A percentile compares a stretch with the other conserved stretches of the same genome.
phyloP scores from a whole-genome alignment of 2,888 invertebrate genomes.

The Eupithecia inturbata region DNA sequence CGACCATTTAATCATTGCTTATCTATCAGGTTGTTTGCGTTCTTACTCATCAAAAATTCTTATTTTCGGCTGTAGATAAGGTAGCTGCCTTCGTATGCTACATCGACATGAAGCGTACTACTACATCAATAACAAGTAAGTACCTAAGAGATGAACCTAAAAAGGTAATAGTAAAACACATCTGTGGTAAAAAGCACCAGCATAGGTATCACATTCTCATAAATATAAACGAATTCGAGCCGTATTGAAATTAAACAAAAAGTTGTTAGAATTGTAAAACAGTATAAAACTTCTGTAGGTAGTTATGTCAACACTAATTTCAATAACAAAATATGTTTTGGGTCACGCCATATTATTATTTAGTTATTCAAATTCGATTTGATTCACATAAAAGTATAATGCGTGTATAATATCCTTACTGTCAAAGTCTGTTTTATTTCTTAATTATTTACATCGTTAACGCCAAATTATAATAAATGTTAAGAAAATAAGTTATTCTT shows the following conservation, averaged over 20 bases:
- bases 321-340: conserved; percentile 43
- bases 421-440: conserved; percentile 26
- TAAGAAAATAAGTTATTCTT: neutral
- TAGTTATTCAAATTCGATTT: conserved; percentile 47
- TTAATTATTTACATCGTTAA: conserved; percentile 23
- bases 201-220: neutral
- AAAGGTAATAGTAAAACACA: neutral
- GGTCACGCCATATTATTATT: conserved; percentile 41
- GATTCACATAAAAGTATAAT: conserved; percentile 50
- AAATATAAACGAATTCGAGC: conserved; percentile 42
- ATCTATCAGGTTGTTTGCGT: no score
- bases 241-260: conserved; percentile 40
- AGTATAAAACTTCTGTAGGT: conserved; percentile 38
- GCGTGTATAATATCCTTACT: conserved; percentile 19
- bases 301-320: conserved; percentile 55
- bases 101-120: neutral
- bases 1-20: no score
- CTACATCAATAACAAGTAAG: neutral
- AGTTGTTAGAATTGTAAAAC: conserved; percentile 45
- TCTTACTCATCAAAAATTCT: neutral
- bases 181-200: neutral
- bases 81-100: neutral
- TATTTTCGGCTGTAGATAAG: neutral
- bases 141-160: neutral
- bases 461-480: conserved; percentile 1